Evolutionary conservation across 2,888 invertebrate genomes (phyloP), one percentile per base, ranked within the genome.

Genomic region (Acronicta psi): DNA sequence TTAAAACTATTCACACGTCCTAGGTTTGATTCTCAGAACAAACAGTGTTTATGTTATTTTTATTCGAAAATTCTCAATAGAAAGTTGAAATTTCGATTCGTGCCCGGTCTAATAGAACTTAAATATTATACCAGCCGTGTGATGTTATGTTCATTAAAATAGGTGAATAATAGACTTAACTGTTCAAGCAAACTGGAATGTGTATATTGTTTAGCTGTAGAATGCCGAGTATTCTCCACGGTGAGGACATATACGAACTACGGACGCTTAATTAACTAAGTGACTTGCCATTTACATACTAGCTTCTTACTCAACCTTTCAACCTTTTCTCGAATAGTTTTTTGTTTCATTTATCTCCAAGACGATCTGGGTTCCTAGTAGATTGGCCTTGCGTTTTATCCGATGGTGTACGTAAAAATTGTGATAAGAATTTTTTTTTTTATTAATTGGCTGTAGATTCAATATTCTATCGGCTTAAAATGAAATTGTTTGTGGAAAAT

Each of bases 231-330:
- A 34, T n/a, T 34, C 34, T 34, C 34, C 4, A n/a, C n/a, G 34
- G 34, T 34, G n/a, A 34, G 34, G 11, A 37, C 18, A 11, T n/a
- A 20, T 14, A 11, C 13, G 14, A 6, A 14, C 46, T 20, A 14
- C 14, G 9, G 46, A 7, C 37, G 23, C 46, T 46, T 31, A 37
- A 46, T 46, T 46, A 46, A 37, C 40, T 18, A 18, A 40, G 18
- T 13, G 40, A 18, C 42, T 23, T n/a, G 34, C 34, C 13, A 34
- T 34, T 34, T 34, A 5, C 5, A n/a, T 34, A 34, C 34, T 13
- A 34, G n/a, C n/a, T n/a, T 34, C 34, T 34, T n/a, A 34, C n/a
- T 6, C 34, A 34, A 34, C 34, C 34, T 34, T 34, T 6, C 34
- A 34, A 34, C 34, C 34, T 34, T 34, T 34, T n/a, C 34, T 34